A percentile compares a stretch with the other conserved stretches of the same genome.
Conservation (phyloP, 2,113 vertebrate species). For the Penelope pileata region DNA sequence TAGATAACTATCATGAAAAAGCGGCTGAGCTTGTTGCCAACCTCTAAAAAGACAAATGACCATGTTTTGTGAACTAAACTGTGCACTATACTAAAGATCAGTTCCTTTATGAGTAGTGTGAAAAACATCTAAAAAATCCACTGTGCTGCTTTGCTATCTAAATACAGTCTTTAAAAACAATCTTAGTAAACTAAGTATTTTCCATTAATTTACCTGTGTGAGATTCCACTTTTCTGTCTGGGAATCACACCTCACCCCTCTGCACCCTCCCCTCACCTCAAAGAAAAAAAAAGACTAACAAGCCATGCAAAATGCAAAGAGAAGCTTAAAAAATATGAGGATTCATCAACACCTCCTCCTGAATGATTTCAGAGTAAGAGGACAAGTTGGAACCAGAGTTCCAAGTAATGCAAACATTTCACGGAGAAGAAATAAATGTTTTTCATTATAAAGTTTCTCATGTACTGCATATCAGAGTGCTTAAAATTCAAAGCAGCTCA, state of each 20-base stretch:
- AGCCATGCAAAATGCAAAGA: background rate
- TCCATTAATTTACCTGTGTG: background rate
- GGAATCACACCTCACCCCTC: background rate
- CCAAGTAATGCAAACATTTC: background rate
- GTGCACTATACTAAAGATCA: background rate
- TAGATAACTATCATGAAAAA: background rate
- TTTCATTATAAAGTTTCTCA: constrained; percentile 11
- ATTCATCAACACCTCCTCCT: background rate
- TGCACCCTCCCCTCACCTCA: no score
- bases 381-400: background rate
- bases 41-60: background rate
- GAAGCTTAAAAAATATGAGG: background rate
- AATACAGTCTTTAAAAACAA: background rate
- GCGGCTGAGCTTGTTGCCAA: background rate
- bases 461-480: background rate
- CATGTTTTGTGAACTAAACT: background rate
- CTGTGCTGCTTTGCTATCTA: background rate
- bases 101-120: background rate
- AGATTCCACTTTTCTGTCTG: background rate
- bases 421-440: background rate
- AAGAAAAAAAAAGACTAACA: background rate
- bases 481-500: constrained; percentile 16
- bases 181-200: background rate
- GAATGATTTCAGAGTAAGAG: background rate
- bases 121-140: background rate